Percentiles rank a stretch among this genome's conserved stretches.
phyloP scores from a whole-genome alignment of 1,140 invertebrate species.

The Scaptomyza hsui region DNA sequence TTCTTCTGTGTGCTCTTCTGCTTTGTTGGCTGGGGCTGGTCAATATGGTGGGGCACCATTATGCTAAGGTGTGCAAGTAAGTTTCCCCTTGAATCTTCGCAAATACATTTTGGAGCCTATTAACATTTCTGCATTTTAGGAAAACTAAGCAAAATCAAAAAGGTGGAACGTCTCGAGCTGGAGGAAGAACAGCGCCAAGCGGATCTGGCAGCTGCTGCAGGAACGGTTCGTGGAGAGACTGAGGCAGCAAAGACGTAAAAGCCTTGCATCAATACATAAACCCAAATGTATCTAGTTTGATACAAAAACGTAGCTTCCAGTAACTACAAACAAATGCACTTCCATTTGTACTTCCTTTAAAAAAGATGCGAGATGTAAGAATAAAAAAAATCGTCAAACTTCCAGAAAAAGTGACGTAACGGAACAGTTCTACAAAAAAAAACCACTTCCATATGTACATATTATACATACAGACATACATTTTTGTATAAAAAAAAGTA shows the following conservation, averaged over 20 bases:
- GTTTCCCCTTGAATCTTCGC: conserved; percentile 38
- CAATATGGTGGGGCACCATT: conserved; percentile 97
- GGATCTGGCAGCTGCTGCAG: conserved; percentile 60
- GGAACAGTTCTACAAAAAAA: conserved; percentile 3
- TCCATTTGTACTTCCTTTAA: conserved; percentile 64
- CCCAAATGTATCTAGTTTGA: conserved; percentile 48
- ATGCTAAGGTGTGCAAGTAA: conserved; percentile 91
- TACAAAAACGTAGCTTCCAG: conserved; percentile 59
- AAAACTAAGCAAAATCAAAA: conserved; percentile 81
- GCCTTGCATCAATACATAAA: conserved; percentile 12
- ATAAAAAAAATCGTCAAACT: conserved; percentile 34
- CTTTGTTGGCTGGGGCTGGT: conserved; percentile 98
- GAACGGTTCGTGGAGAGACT: conserved; percentile 36
- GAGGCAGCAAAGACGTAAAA: conserved; percentile 67
- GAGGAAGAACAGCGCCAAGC: conserved; percentile 81
- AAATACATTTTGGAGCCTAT: neutral
- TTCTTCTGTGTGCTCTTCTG: conserved; percentile 97
- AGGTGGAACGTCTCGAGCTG: conserved; percentile 79
- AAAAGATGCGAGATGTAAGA: conserved; percentile 10
- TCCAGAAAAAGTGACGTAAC: conserved; percentile 34
- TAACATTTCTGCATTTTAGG: conserved; percentile 30
- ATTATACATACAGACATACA: conserved; percentile 18
- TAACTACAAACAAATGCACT: conserved; percentile 44
- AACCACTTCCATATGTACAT: conserved; percentile 46
- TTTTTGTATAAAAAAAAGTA: conserved; percentile 21